Percentiles rank a stretch among this genome's conserved stretches.
Conservation (phyloP, 2,888 invertebrate species). For the Lepeophtheirus nordmannii region DNA sequence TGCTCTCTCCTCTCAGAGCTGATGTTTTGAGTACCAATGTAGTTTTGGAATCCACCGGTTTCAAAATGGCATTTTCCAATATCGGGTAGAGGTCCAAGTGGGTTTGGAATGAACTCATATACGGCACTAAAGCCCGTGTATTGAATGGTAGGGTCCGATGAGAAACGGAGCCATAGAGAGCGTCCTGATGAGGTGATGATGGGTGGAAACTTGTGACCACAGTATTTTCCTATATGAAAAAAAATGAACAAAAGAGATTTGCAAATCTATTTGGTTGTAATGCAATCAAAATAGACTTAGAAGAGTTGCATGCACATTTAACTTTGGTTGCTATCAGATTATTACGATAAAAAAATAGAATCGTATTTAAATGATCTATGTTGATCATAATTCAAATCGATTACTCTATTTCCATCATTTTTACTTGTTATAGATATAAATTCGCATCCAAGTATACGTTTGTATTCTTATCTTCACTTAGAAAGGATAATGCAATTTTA, state of each 20-base stretch:
- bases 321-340: too few relatives aligned
- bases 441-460: too few relatives aligned
- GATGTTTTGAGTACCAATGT: slow-evolving; percentile 40
- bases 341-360: too few relatives aligned
- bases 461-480: too few relatives aligned
- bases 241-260: not conserved
- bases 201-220: slow-evolving; percentile 55
- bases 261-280: not conserved
- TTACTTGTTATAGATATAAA: too few relatives aligned
- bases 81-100: slow-evolving; percentile 28
- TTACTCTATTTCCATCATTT: too few relatives aligned
- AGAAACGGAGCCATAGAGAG: slow-evolving; percentile 60
- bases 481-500: too few relatives aligned
- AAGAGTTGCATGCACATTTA: too few relatives aligned
- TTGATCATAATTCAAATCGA: too few relatives aligned
- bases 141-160: slow-evolving; percentile 63
- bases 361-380: too few relatives aligned
- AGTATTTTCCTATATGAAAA: slow-evolving; percentile 36
- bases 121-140: slow-evolving; percentile 60
- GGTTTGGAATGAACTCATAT: slow-evolving; percentile 46
- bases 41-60: slow-evolving; percentile 23
- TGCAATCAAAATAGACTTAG: too few relatives aligned
- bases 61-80: slow-evolving; percentile 24
- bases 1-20: slow-evolving; percentile 40
- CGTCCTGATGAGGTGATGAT: slow-evolving; percentile 54